Conservation (phyloP, 2,797 vertebrate genomes). For the Sebastiscus tertius region DNA sequence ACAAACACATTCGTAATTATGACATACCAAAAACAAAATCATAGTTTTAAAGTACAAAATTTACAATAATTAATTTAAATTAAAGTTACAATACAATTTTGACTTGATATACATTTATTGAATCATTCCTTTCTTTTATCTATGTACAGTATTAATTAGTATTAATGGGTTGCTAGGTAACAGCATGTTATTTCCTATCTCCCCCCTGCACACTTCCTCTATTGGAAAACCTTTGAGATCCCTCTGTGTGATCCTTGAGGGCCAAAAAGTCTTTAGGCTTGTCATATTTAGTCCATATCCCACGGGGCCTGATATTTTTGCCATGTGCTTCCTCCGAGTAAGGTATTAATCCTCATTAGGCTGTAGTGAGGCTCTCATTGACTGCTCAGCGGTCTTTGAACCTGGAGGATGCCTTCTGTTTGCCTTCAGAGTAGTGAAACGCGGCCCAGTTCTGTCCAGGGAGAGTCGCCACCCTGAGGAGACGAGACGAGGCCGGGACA, state of each 20-base stretch:
- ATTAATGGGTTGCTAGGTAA: neutral
- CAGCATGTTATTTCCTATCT: neutral
- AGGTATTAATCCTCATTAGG: conserved; percentile 86
- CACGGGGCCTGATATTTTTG: conserved; percentile 77
- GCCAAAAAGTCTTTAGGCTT: conserved; percentile 56
- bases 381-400: conserved; percentile 75
- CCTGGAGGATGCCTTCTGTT: conserved; percentile 60
- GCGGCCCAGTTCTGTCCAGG: conserved; percentile 71
- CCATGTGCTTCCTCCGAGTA: conserved; percentile 62
- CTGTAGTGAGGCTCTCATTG: conserved; percentile 74
- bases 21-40: neutral
- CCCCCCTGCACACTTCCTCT: neutral
- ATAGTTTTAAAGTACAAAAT: neutral
- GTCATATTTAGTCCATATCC: conserved; percentile 77
- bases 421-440: conserved; percentile 37
- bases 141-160: neutral
- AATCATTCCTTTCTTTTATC: neutral
- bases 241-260: conserved; percentile 66
- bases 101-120: neutral
- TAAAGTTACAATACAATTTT: neutral
- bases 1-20: neutral
- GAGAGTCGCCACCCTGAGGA: conserved; percentile 43
- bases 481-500: conserved; percentile 13
- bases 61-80: too few species aligned
- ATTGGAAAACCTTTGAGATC: conserved; percentile 50